Evolutionary conservation across 2,888 invertebrate genomes (phyloP).

Genomic region (Unio pictorum): DNA sequence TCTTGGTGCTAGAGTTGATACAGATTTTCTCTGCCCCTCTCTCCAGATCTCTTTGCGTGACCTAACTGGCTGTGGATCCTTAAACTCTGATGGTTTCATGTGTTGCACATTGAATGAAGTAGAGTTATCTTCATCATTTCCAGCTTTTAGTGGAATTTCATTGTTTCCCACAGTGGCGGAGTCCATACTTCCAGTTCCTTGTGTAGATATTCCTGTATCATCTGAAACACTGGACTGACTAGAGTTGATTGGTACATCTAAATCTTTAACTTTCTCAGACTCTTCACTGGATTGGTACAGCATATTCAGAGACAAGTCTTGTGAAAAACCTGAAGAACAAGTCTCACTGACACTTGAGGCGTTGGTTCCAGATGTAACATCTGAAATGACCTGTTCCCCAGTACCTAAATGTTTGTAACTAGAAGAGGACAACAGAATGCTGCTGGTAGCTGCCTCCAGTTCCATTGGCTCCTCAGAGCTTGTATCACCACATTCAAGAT

Average conservation of each 20-base stretch:
- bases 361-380: neutral
- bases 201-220: too few species aligned
- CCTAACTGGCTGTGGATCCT: constrained; percentile 4
- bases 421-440: neutral
- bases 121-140: constrained; percentile 1
- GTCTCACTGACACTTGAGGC: too few species aligned
- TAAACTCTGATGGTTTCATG: too few species aligned
- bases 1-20: constrained; percentile 71
- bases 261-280: too few species aligned
- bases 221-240: too few species aligned
- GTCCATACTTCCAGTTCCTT: too few species aligned
- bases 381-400: neutral
- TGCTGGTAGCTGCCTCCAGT: neutral
- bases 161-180: too few species aligned
- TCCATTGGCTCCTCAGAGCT: neutral
- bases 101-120: neutral
- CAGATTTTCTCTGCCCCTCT: constrained; percentile 36
- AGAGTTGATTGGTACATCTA: too few species aligned
- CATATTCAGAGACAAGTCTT: too few species aligned
- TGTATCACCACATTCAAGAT: neutral
- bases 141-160: neutral
- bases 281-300: too few species aligned
- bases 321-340: neutral
- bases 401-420: neutral
- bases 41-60: constrained; percentile 27